phyloP scores from a whole-genome alignment of 2,113 vertebrate species.

The Daboia siamensis region DNA sequence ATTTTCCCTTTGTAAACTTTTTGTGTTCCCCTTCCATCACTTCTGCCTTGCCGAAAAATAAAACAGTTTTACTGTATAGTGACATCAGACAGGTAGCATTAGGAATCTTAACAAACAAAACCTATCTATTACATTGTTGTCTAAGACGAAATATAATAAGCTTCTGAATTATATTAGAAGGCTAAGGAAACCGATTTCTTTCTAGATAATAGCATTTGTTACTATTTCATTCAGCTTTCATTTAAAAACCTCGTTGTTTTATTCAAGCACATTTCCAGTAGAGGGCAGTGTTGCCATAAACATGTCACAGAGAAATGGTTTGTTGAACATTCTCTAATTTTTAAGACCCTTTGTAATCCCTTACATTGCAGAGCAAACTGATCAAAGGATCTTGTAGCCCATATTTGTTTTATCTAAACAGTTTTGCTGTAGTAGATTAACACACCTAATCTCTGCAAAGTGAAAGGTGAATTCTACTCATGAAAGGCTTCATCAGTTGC shows the following conservation, averaged over 20 bases:
- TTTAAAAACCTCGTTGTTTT: neutral
- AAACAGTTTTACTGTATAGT: neutral
- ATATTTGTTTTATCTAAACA: neutral
- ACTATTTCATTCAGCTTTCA: neutral
- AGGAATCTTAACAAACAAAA: neutral
- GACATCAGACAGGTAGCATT: neutral
- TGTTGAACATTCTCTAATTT: neutral
- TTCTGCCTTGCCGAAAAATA: neutral
- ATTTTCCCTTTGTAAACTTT: neutral
- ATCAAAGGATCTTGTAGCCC: neutral
- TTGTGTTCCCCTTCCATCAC: neutral
- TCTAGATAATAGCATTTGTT: neutral
- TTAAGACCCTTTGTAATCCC: neutral
- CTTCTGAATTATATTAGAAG: neutral
- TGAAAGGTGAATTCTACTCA: neutral
- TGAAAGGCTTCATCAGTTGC: neutral
- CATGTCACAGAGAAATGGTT: neutral
- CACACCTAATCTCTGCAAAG: neutral
- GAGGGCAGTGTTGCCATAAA: slow-evolving; percentile 53
- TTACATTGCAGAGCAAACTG: neutral
- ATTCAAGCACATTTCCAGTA: slow-evolving; percentile 39
- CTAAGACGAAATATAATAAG: neutral
- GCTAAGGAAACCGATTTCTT: neutral
- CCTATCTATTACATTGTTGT: neutral
- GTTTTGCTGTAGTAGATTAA: accelerated